Percentiles rank a stretch among this genome's conserved stretches.
Evolutionary conservation across 2,888 invertebrate species (phyloP).

Genomic region (Piscicola geometra): DNA sequence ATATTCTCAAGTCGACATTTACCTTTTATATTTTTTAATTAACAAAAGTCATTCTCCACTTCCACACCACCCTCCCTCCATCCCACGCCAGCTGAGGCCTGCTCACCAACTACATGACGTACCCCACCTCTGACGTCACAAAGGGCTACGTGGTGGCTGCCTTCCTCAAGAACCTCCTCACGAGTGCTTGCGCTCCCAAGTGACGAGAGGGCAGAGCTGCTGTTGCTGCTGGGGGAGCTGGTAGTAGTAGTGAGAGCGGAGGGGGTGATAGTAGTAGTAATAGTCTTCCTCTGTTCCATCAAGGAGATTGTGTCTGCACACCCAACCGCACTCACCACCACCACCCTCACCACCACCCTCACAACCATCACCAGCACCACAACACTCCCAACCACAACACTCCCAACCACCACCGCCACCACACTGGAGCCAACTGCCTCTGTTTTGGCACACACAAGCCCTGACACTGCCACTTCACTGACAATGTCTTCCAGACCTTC

Average conservation of each 20-base stretch:
- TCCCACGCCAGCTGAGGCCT: slow-evolving; percentile 21
- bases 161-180: background rate
- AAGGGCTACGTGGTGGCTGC: slow-evolving; percentile 23
- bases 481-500: background rate
- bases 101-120: slow-evolving; percentile 22
- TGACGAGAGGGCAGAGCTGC: background rate
- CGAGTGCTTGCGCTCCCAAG: slow-evolving; percentile 6
- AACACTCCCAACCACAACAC: background rate
- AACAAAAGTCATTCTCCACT: no score
- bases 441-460: background rate
- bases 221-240: background rate
- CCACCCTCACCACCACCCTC: background rate
- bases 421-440: slow-evolving; percentile 8
- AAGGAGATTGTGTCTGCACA: background rate
- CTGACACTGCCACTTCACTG: background rate
- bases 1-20: no score
- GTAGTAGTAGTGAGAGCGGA: background rate
- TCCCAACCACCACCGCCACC: background rate
- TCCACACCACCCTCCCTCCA: background rate
- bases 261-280: no score
- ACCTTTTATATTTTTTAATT: no score
- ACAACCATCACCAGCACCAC: background rate
- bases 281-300: background rate
- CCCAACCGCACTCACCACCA: background rate
- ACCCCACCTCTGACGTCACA: slow-evolving; percentile 15